These are phyloP conservation scores for Tipula lateralis DNA, from an alignment of 2,888 invertebrate species.

Conservation along the genomic window DNA sequence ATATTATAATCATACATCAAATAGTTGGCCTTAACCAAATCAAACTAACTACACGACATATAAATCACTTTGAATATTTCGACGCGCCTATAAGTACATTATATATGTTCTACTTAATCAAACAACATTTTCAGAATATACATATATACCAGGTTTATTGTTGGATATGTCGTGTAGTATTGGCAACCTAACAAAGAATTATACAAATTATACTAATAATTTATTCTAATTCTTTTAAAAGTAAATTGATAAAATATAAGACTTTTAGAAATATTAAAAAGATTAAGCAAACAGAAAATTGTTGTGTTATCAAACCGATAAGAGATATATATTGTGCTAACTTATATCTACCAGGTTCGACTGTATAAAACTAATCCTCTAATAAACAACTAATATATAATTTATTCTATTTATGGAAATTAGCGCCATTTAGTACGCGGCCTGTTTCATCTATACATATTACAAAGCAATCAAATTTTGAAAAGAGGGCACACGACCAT, in stretches of 20 bases:
- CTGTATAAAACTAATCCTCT: slow-evolving; percentile 16
- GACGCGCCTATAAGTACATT: neutral
- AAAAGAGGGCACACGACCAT: neutral
- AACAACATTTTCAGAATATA: neutral
- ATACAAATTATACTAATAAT: neutral
- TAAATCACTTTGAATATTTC: neutral
- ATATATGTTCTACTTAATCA: neutral
- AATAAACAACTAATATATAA: neutral
- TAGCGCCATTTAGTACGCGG: slow-evolving; percentile 1
- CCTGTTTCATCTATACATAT: neutral
- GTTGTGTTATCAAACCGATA: neutral
- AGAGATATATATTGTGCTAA: neutral
- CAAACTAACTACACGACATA: neutral
- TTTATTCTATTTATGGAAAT: neutral
- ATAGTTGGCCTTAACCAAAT: neutral
- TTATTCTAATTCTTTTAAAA: slow-evolving; percentile 4
- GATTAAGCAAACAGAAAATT: neutral
- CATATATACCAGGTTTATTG: neutral
- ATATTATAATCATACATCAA: neutral
- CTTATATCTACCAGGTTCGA: neutral
- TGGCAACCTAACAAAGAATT: neutral
- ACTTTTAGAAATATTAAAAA: neutral
- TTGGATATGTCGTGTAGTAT: neutral
- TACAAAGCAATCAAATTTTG: no score
- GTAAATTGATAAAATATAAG: neutral